A percentile compares a stretch with the other conserved stretches of the same genome.
These are phyloP conservation scores for Drosophila fulvimacula DNA, from an alignment of 2,888 invertebrate genomes.

Conservation along the genomic window DNA sequence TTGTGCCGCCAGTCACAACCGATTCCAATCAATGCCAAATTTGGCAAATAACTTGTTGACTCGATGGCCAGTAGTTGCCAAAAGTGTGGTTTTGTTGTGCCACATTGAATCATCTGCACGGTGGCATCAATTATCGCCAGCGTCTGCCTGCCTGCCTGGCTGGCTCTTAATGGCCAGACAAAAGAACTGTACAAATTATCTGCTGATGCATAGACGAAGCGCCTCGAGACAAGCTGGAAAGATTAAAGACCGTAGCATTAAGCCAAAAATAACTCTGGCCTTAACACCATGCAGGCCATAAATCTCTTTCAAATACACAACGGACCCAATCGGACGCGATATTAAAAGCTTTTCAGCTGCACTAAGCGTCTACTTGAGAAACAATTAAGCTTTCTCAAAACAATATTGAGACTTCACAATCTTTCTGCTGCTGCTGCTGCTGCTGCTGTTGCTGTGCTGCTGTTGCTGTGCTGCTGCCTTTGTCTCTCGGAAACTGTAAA, in stretches of 20 bases:
- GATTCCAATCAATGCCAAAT: conserved; percentile 70
- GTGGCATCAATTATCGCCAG: conserved; percentile 76
- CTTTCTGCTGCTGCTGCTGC: neutral
- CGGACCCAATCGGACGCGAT: neutral
- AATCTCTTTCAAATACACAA: conserved; percentile 22
- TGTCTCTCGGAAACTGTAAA: conserved; percentile 11
- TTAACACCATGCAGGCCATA: conserved; percentile 23
- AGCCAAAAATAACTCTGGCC: conserved; percentile 12
- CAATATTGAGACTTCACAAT: conserved; percentile 49
- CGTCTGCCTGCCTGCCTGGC: conserved; percentile 25
- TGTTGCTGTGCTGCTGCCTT: neutral
- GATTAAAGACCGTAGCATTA: conserved; percentile 18
- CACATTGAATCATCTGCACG: conserved; percentile 52
- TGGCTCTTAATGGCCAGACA: conserved; percentile 59
- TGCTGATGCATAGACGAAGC: conserved; percentile 47
- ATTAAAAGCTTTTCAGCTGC: conserved; percentile 34
- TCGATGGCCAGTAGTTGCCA: conserved; percentile 42
- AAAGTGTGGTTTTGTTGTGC: conserved; percentile 35
- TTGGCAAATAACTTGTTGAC: conserved; percentile 56
- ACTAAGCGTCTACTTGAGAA: conserved; percentile 9
- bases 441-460: neutral
- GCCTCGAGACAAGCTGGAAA: conserved; percentile 8
- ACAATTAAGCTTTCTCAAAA: conserved; percentile 20
- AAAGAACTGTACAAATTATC: conserved; percentile 48
- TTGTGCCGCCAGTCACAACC: conserved; percentile 65